phyloP scores from a whole-genome alignment of 2,113 vertebrate species.

The Callaeas wilsoni region DNA sequence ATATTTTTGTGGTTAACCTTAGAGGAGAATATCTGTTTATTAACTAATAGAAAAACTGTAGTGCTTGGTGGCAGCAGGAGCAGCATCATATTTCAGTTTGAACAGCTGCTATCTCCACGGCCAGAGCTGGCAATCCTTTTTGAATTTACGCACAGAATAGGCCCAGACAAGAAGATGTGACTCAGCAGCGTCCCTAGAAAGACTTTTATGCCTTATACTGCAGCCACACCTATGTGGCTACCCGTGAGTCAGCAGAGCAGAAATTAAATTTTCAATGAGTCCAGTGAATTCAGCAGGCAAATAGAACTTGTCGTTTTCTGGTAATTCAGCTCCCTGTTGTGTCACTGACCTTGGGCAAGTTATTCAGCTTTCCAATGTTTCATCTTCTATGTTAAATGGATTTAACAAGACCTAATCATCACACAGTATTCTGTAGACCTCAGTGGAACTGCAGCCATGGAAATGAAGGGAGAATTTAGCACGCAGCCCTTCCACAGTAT shows the following conservation, averaged over 20 bases:
- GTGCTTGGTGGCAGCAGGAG: neutral
- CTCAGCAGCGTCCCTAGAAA: neutral
- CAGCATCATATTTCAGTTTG: neutral
- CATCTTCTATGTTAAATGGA: neutral
- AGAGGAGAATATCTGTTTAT: neutral
- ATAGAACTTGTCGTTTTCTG: neutral
- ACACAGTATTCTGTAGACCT: neutral
- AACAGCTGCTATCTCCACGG: neutral
- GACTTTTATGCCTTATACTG: neutral
- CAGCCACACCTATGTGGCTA: neutral
- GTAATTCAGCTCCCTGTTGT: neutral
- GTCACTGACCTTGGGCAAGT: slow-evolving; percentile 35
- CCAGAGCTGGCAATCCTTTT: neutral
- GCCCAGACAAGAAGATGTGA: neutral
- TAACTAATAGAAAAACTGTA: neutral
- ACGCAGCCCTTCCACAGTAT: neutral
- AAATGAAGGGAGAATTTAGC: neutral
- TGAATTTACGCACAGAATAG: neutral
- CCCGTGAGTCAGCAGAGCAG: neutral
- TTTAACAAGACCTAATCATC: neutral
- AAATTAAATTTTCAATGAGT: neutral
- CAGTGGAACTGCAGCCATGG: neutral
- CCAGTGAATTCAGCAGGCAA: neutral
- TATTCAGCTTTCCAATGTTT: slow-evolving; percentile 14
- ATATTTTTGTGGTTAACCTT: neutral